These are phyloP conservation scores for Oryzias woworae DNA, from an alignment of 2,113 vertebrate species.

Conservation along the genomic window DNA sequence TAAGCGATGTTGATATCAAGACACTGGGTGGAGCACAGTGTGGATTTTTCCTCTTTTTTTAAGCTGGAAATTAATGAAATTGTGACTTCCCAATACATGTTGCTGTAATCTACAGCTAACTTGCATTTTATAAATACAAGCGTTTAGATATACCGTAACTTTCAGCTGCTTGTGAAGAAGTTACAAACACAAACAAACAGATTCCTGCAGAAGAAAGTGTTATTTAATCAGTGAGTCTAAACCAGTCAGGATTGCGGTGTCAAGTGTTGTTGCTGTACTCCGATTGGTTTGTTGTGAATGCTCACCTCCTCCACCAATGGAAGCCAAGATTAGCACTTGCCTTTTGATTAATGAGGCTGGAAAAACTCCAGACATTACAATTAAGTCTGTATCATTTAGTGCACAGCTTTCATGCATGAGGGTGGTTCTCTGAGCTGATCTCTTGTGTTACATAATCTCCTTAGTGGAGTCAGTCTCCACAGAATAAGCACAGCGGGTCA, in stretches of 20 bases:
- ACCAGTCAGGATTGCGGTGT: constrained; percentile 21
- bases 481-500: constrained; percentile 17
- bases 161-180: too few species aligned
- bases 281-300: constrained; percentile 28
- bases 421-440: constrained; percentile 51
- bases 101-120: constrained; percentile 5
- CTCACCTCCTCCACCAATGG: constrained; percentile 11
- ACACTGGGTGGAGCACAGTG: constrained; percentile 15
- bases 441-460: constrained; percentile 60
- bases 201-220: background rate
- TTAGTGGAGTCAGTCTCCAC: constrained; percentile 39
- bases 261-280: constrained; percentile 5
- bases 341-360: constrained; percentile 57
- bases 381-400: constrained; percentile 56
- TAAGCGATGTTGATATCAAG: constrained; percentile 34
- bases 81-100: background rate
- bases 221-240: constrained; percentile 35
- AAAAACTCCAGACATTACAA: constrained; percentile 57
- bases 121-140: background rate
- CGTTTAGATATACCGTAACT: too few species aligned
- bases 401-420: constrained; percentile 36
- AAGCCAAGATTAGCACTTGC: constrained; percentile 55
- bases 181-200: too few species aligned
- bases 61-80: background rate
- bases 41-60: constrained; percentile 11